Evolutionary conservation across 1,140 invertebrate genomes (phyloP).

Genomic region (Dendrolimus kikuchii): DNA sequence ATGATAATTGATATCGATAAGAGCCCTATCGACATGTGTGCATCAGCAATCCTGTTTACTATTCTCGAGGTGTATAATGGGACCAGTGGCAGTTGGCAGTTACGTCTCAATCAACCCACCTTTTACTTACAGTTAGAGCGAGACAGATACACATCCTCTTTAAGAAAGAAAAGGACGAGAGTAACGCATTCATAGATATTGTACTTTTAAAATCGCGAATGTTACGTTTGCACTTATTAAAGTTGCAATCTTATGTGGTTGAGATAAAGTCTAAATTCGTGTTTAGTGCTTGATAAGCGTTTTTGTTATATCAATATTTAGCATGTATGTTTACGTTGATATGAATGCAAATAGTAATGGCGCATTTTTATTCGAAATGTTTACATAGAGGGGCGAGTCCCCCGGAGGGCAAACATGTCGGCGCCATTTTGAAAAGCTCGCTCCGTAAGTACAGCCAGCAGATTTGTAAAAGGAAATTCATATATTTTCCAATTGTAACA

Average conservation of each 20-base stretch:
- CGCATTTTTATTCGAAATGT: slow-evolving; percentile 69
- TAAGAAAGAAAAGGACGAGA: slow-evolving; percentile 23
- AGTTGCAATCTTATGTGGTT: slow-evolving; percentile 7
- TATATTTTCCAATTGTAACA: too few relatives aligned
- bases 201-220: slow-evolving; percentile 38
- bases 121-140: slow-evolving; percentile 54
- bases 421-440: slow-evolving; percentile 49
- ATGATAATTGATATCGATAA: not conserved
- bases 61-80: slow-evolving; percentile 57
- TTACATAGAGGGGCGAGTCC: slow-evolving; percentile 59
- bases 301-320: slow-evolving; percentile 53
- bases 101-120: slow-evolving; percentile 66
- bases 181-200: slow-evolving; percentile 40
- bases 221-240: not conserved
- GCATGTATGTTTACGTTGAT: slow-evolving; percentile 71
- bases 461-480: too few relatives aligned
- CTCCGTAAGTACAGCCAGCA: too few relatives aligned
- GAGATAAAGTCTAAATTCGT: slow-evolving; percentile 20
- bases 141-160: slow-evolving; percentile 17
- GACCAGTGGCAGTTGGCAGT: slow-evolving; percentile 69
- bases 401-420: slow-evolving; percentile 41
- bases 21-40: slow-evolving; percentile 21
- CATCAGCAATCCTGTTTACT: slow-evolving; percentile 49
- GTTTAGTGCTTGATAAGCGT: slow-evolving; percentile 6
- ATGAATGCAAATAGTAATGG: slow-evolving; percentile 72